Conservation (phyloP, 2,797 vertebrate species). For the Fringilla coelebs region DNA sequence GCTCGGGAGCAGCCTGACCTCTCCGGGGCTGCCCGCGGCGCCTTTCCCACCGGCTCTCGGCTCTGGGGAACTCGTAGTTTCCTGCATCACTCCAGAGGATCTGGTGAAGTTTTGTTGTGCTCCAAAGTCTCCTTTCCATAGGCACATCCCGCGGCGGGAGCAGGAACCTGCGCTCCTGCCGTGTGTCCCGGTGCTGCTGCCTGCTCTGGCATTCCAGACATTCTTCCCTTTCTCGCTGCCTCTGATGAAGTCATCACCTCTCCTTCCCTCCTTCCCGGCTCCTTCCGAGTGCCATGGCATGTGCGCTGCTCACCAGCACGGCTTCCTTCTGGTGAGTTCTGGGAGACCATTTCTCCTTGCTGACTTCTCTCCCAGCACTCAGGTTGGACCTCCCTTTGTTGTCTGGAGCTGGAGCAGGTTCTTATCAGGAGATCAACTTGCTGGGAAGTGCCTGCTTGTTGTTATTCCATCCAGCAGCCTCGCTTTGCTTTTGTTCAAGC, state of each 20-base stretch:
- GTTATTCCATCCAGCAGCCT: not conserved
- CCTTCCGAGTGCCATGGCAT: conserved; percentile 45
- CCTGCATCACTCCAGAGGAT: not conserved
- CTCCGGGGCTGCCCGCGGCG: not conserved
- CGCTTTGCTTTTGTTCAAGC: not conserved
- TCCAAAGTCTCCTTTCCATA: not conserved
- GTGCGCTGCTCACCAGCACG: not conserved
- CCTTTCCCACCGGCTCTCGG: not conserved
- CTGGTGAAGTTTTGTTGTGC: not conserved
- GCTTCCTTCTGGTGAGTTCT: conserved; percentile 63
- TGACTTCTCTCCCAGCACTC: not conserved
- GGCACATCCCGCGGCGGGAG: not conserved
- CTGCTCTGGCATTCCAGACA: conserved; percentile 17
- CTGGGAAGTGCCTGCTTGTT: not conserved
- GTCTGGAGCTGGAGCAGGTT: not conserved
- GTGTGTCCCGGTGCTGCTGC: not conserved
- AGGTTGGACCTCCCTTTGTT: not conserved
- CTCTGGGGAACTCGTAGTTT: rapidly evolving
- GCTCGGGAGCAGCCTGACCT: not conserved
- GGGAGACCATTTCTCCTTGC: not conserved
- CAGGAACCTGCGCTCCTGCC: not conserved
- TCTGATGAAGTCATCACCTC: conserved; percentile 61
- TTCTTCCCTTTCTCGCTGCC: not conserved
- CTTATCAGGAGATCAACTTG: not conserved
- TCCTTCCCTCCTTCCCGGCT: not conserved